Conservation (phyloP, 2,888 invertebrate species). For the Ormia ochracea region DNA sequence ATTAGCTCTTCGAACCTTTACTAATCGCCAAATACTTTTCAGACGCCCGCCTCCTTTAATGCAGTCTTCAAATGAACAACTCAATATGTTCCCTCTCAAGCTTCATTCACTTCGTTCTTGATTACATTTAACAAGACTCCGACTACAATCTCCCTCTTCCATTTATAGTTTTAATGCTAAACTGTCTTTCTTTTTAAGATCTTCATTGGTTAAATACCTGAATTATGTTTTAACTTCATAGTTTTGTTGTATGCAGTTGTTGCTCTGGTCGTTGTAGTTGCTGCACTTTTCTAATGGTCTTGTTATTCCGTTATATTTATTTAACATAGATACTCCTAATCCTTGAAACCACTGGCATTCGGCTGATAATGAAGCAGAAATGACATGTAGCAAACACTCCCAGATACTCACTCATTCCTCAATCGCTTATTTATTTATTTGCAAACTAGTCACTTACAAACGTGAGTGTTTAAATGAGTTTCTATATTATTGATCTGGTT, state of each 20-base stretch:
- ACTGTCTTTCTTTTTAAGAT: constrained; percentile 47
- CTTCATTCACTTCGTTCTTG: neutral
- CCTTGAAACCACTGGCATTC: constrained; percentile 57
- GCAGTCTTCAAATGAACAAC: neutral
- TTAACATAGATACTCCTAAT: constrained; percentile 29
- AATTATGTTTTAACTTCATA: constrained; percentile 37
- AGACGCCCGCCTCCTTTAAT: neutral
- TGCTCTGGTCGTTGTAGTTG: neutral
- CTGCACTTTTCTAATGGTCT: constrained; percentile 14
- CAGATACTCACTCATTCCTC: neutral
- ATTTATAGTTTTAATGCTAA: constrained; percentile 26
- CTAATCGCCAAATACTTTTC: neutral
- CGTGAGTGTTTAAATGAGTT: neutral
- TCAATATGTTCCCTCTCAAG: constrained; percentile 3
- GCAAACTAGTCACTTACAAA: neutral
- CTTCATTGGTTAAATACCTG: constrained; percentile 57
- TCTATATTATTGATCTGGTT: constrained; percentile 30
- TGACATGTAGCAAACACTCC: constrained; percentile 1
- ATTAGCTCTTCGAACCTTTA: neutral
- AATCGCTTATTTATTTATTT: constrained; percentile 8
- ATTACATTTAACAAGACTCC: neutral
- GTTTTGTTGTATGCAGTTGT: neutral
- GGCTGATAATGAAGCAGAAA: constrained; percentile 45
- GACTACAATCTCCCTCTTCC: neutral
- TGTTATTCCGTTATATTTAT: constrained; percentile 25